Percentiles rank a stretch among this genome's conserved stretches.
phyloP scores from a whole-genome alignment of 2,888 invertebrate species.

The Ceriagrion tenellum region DNA sequence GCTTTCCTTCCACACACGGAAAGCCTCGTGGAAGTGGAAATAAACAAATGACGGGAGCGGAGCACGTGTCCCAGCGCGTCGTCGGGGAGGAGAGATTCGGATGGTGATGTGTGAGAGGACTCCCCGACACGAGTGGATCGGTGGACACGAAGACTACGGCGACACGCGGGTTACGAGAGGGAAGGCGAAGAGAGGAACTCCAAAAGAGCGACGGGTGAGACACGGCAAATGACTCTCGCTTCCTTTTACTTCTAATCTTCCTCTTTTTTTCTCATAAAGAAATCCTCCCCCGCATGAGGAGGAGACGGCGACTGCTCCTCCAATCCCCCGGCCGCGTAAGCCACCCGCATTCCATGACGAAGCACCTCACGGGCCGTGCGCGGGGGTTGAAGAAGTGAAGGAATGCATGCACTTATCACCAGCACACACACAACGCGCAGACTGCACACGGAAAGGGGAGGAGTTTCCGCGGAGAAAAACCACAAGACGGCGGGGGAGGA shows the following conservation, averaged over 20 bases:
- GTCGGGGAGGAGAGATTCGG: not conserved
- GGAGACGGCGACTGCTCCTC: not conserved
- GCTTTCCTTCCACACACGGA: not conserved
- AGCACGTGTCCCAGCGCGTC: not conserved
- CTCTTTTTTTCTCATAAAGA: slow-evolving; percentile 16
- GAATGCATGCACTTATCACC: not conserved
- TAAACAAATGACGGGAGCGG: not conserved
- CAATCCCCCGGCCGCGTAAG: not conserved
- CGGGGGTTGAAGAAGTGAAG: not conserved
- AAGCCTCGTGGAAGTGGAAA: not conserved
- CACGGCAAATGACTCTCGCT: not conserved
- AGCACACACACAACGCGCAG: not conserved
- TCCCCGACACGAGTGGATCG: not conserved
- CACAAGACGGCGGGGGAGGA: no score
- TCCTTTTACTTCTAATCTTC: no score
- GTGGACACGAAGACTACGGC: not conserved
- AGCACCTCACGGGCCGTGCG: slow-evolving; percentile 39
- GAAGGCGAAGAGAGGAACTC: not conserved
- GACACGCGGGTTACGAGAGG: not conserved
- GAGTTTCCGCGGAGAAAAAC: not conserved
- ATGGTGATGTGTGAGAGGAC: not conserved
- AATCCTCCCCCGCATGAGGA: slow-evolving; percentile 17
- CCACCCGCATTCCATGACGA: slow-evolving; percentile 63
- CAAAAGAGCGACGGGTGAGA: not conserved
- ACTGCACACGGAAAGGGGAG: not conserved